Evolutionary conservation across 2,797 vertebrate genomes (phyloP), one percentile per base, ranked within the genome.

Genomic region (Eremophila alpestris): DNA sequence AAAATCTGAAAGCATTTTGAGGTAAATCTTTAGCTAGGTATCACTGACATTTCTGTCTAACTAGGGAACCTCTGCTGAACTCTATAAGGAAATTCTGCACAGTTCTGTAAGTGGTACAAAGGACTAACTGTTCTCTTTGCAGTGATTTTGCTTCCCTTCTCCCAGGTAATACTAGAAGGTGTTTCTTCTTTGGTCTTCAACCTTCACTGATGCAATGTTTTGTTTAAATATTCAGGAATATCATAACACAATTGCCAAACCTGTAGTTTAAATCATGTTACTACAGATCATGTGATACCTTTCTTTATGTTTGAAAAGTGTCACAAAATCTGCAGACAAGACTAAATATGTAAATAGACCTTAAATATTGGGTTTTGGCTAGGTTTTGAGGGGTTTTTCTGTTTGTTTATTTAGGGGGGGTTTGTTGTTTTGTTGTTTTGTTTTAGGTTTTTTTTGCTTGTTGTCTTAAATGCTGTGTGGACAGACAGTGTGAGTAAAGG

Each of bases 241-340:
- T 5, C 3, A 0, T 26, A 34, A 63, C 7, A 40, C 3, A 40
- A 23, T 19, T 54, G 3, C 3, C 19, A 56, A 4, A 20, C 1
- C 5, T 60, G 8, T 75, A 32, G 5, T 54, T 32, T 68, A 43
- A 41, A 77, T 64, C 24, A 26, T 3, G 0, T 30, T 73, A 10
- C 6, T n/a, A 26, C 7, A 45, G 23, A 22, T 52, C 11, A 52
- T 30, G 3, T 27, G 13, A 46, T 52, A 9, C 5, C 2, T 21
- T 59, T 81, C 27, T 56, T 63, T n/a, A 17, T 36, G 10, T 21
- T 64, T 11, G 0, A 1, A 5, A 81, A 64, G 5, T 18, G 10
- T 76, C 20, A 64, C 26, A 79, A 82, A 49, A 45, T 51, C 9
- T 65, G 10, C 17, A 68, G 65, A 41, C 10, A 26, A 40, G 16